Base-by-base conservation (phyloP, 1,140 invertebrate species). In the Cardiocondyla obscurior region DNA sequence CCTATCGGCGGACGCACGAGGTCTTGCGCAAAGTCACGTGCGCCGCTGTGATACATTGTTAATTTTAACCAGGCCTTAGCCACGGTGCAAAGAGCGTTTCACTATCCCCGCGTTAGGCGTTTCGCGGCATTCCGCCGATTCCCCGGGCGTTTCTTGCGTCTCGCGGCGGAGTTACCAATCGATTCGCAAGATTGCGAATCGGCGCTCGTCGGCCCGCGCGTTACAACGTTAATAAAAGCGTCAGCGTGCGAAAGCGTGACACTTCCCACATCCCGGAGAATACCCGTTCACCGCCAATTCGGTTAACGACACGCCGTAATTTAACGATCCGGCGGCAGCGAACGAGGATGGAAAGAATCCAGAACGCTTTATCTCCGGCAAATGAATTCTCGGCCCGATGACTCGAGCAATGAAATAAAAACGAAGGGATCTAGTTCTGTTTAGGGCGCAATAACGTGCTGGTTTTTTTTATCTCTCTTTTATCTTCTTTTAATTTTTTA, bases 181-280 rank as follows among this genome's bases (percentile, higher is more conserved):
- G 51, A 39, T 8, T 28, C 4, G 22, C 39, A 72, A 39, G 14
- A 28, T 16, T 16, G 44, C 12, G 12, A 42, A 57, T 44, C 16
- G 30, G 25, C n/a, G n/a, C 42, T 72, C 8, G 22, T 14, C 25
- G 33, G 22, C n/a, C n/a, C 22, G 22, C 19, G 28, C 39, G 7
- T 36, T 22, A 65, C 10, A 19, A 14, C 10, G 64, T 72, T 72
- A 72, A 57, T 57, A 57, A 57, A n/a, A 39, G 49, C 46, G 19
- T 16, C 33, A 53, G 28, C 51, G 19, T 19, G 46, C 28, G n/a
- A 69, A 51, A 65, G 36, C 42, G 19, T 51, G 33, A 70, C 25
- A 51, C 28, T 69, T 70, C 12, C 46, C 46, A 46, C 33, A 69
- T 19, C 16, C n/a, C 22, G 53, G 16, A 70, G 46, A 12, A 39